phyloP scores from a whole-genome alignment of 2,888 invertebrate species.

The Lomographa bimaculata region DNA sequence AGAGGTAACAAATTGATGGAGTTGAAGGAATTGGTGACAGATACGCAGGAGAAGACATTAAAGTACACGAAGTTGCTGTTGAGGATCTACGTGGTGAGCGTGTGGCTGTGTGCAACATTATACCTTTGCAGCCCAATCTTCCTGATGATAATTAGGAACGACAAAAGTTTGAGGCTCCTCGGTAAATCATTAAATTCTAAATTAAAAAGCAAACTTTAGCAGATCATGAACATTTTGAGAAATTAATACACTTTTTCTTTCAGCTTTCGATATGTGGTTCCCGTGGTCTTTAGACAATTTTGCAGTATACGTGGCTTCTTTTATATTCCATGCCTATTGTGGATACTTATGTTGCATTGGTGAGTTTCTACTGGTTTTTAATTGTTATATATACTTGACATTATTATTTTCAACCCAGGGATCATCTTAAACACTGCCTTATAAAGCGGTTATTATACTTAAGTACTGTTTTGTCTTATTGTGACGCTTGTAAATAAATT shows the following conservation, averaged over 20 bases:
- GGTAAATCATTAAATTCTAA: too few relatives aligned
- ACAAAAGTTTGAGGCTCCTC: constrained; percentile 56
- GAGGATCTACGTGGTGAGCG: constrained; percentile 53
- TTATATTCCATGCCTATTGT: constrained; percentile 63
- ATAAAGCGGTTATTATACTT: too few relatives aligned
- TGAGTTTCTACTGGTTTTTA: constrained; percentile 38
- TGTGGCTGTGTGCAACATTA: constrained; percentile 56
- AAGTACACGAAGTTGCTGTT: constrained; percentile 53
- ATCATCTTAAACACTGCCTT: too few relatives aligned
- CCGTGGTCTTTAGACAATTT: constrained; percentile 68
- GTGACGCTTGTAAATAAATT: too few relatives aligned
- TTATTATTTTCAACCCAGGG: too few relatives aligned
- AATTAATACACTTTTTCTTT: too few relatives aligned
- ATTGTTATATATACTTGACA: too few relatives aligned
- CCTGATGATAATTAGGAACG: constrained; percentile 51
- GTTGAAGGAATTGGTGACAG: constrained; percentile 51
- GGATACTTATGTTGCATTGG: constrained; percentile 66
- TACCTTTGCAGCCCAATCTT: constrained; percentile 65
- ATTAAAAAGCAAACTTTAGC: too few relatives aligned
- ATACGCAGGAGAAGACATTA: constrained; percentile 53
- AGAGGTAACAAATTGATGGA: constrained; percentile 44
- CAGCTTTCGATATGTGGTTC: constrained; percentile 76
- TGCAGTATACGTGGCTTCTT: constrained; percentile 56
- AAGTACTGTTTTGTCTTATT: too few relatives aligned
- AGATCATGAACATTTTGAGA: too few relatives aligned